These are phyloP conservation scores for Macaria liturata DNA, from an alignment of 2,888 invertebrate species.

Conservation along the genomic window DNA sequence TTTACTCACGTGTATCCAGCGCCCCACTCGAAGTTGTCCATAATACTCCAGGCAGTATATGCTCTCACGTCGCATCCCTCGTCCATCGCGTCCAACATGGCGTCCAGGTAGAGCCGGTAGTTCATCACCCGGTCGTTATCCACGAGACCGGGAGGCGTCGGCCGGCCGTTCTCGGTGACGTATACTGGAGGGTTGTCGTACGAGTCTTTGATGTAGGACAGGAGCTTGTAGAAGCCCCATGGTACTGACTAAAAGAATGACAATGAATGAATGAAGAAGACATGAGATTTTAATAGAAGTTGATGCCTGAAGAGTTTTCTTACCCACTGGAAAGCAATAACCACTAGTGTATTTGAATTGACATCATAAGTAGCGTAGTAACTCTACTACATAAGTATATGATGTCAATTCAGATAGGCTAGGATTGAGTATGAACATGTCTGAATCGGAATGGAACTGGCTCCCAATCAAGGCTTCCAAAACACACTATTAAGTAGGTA, in stretches of 20 bases:
- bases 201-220: slow-evolving; percentile 70
- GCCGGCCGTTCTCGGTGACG: slow-evolving; percentile 82
- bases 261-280: too few species aligned
- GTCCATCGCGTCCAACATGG: slow-evolving; percentile 66
- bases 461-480: too few species aligned
- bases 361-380: too few species aligned
- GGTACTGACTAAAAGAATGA: slow-evolving; percentile 53
- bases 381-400: too few species aligned
- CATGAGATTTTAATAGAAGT: too few species aligned
- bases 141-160: slow-evolving; percentile 46
- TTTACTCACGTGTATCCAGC: slow-evolving; percentile 77
- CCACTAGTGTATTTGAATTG: too few species aligned
- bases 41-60: slow-evolving; percentile 84
- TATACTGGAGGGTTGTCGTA: slow-evolving; percentile 79
- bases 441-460: too few species aligned
- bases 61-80: slow-evolving; percentile 71
- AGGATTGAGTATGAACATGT: too few species aligned
- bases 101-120: slow-evolving; percentile 59
- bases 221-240: slow-evolving; percentile 79
- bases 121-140: slow-evolving; percentile 68
- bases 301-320: too few species aligned
- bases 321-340: too few species aligned
- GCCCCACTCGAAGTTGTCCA: slow-evolving; percentile 86
- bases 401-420: too few species aligned
- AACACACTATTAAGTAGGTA: too few species aligned